Evolutionary conservation across 2,113 vertebrate species (phyloP).

Genomic region (Alligator sinensis): DNA sequence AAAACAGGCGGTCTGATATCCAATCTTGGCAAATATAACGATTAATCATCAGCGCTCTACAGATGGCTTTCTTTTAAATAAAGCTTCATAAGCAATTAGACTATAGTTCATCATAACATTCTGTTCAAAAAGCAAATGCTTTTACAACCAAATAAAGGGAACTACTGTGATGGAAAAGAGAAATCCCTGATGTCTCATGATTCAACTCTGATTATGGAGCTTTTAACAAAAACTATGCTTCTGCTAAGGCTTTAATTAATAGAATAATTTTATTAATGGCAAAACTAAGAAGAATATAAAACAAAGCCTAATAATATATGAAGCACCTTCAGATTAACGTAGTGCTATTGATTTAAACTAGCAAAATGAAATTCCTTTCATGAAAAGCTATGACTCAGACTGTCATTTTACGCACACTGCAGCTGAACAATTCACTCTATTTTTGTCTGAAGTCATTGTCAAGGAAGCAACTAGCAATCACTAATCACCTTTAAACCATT

Average conservation of each 20-base stretch:
- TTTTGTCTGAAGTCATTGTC: not conserved
- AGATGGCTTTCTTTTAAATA: slow-evolving; percentile 49
- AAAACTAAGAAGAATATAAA: slow-evolving; percentile 9
- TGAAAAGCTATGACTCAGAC: not conserved
- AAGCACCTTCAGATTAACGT: slow-evolving; percentile 9
- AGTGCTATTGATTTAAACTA: not conserved
- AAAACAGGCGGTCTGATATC: slow-evolving; percentile 52
- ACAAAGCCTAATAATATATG: not conserved
- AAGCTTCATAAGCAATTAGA: slow-evolving; percentile 72
- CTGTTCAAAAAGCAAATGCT: slow-evolving; percentile 27
- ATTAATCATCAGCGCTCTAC: slow-evolving; percentile 53
- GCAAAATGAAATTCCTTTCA: slow-evolving; percentile 6
- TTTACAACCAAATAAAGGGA: slow-evolving; percentile 52
- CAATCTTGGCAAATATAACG: slow-evolving; percentile 62
- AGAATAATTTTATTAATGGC: slow-evolving; percentile 35
- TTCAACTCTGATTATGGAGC: not conserved
- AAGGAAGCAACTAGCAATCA: slow-evolving; percentile 33
- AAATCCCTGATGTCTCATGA: not conserved
- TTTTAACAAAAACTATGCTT: slow-evolving; percentile 14
- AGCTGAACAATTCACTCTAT: not conserved
- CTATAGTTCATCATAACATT: slow-evolving; percentile 49
- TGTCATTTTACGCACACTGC: not conserved
- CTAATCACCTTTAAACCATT: slow-evolving; percentile 16
- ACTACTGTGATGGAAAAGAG: slow-evolving; percentile 49
- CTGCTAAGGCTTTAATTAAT: slow-evolving; percentile 21